Conservation (phyloP, 2,888 invertebrate genomes). For the Euproctis similis region DNA sequence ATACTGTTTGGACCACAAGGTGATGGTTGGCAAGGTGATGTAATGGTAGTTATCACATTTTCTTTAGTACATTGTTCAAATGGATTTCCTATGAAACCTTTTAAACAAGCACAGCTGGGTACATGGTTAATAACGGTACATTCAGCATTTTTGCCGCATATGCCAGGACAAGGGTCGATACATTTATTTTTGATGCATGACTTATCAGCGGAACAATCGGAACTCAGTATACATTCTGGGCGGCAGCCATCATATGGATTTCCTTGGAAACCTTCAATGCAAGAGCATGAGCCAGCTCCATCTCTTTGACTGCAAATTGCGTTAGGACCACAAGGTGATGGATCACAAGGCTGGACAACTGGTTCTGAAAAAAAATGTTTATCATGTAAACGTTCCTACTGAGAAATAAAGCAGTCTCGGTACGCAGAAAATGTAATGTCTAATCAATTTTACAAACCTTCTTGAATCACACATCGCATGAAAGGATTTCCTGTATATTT, state of each 20-base stretch:
- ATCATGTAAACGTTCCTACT: no score
- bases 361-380: conserved; percentile 57
- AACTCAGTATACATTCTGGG: conserved; percentile 90
- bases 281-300: conserved; percentile 87
- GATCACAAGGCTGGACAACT: conserved; percentile 84
- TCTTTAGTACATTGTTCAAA: conserved; percentile 56
- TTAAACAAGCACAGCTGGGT: conserved; percentile 87
- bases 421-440: no score
- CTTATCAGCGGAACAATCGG: conserved; percentile 88
- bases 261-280: conserved; percentile 87
- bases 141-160: conserved; percentile 88
- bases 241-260: conserved; percentile 91
- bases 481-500: conserved; percentile 90
- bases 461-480: conserved; percentile 81
- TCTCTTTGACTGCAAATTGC: conserved; percentile 86
- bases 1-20: conserved; percentile 87
- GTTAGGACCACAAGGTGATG: conserved; percentile 91
- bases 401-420: no score
- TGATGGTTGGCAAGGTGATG: conserved; percentile 80
- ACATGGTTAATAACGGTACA: conserved; percentile 90
- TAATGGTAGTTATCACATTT: conserved; percentile 33
- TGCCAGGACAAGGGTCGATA: conserved; percentile 88
- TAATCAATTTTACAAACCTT: conserved; percentile 46
- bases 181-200: conserved; percentile 90
- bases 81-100: conserved; percentile 85